Conservation (phyloP, 2,888 invertebrate genomes). For the Sisyra nigra region DNA sequence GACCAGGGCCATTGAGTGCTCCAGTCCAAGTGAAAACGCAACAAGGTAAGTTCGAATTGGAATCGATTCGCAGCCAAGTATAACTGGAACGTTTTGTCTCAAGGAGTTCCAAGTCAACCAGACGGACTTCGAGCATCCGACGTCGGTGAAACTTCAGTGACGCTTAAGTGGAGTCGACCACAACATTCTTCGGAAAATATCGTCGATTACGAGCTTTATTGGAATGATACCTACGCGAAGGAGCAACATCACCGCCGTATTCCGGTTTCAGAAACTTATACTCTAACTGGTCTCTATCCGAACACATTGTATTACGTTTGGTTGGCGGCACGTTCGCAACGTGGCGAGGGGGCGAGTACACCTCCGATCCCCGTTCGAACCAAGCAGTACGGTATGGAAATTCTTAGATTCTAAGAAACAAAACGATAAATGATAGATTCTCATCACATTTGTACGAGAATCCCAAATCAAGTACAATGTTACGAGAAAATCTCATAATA, state of each 20-base stretch:
- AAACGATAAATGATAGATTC: too few species aligned
- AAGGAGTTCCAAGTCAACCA: conserved; percentile 93
- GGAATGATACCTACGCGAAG: conserved; percentile 92
- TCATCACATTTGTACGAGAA: too few species aligned
- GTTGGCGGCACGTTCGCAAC: conserved; percentile 83
- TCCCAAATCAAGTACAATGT: too few species aligned
- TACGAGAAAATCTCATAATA: too few species aligned
- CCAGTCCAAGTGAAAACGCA: conserved; percentile 98
- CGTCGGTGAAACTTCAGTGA: conserved; percentile 79
- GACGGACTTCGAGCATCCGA: conserved; percentile 75
- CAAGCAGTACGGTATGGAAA: conserved; percentile 89
- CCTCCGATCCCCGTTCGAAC: conserved; percentile 89
- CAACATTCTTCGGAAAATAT: conserved; percentile 85
- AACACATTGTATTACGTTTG: conserved; percentile 95
- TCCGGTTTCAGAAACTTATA: conserved; percentile 70
- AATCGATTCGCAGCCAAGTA: background rate
- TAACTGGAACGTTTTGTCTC: background rate
- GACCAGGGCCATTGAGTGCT: conserved; percentile 85
- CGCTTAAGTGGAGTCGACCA: conserved; percentile 85
- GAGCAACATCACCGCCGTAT: conserved; percentile 75
- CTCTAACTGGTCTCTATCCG: conserved; percentile 80
- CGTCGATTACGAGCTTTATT: conserved; percentile 89
- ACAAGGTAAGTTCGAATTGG: conserved; percentile 46
- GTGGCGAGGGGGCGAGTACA: conserved; percentile 91
- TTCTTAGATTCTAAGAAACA: conserved; percentile 9